phyloP scores from a whole-genome alignment of 2,888 invertebrate genomes.

The Sesia apiformis region DNA sequence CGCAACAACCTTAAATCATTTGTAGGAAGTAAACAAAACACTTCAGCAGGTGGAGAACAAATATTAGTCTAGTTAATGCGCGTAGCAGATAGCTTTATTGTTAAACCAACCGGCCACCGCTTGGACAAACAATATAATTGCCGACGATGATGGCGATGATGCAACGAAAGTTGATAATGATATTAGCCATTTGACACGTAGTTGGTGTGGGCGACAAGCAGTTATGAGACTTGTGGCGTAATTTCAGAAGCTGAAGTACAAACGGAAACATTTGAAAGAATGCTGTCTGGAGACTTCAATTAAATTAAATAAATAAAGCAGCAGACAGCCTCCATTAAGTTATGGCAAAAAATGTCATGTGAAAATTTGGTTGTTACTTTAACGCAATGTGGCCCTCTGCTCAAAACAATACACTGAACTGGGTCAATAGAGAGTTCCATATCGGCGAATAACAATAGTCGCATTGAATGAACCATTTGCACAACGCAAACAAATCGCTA shows the following conservation, averaged over 20 bases:
- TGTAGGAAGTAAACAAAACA: neutral
- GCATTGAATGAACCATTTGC: neutral
- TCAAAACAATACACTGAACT: conserved; percentile 32
- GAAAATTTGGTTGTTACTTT: too few species aligned
- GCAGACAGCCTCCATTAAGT: too few species aligned
- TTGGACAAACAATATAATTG: conserved; percentile 51
- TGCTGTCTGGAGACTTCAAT: too few species aligned
- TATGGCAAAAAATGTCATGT: too few species aligned
- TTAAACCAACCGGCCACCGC: conserved; percentile 42
- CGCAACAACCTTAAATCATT: neutral
- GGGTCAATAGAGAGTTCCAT: conserved; percentile 33
- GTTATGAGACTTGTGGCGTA: conserved; percentile 27
- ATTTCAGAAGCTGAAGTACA: conserved; percentile 39
- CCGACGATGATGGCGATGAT: conserved; percentile 46
- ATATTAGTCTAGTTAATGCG: conserved; percentile 44
- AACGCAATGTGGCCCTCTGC: neutral
- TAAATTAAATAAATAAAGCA: too few species aligned
- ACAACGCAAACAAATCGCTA: neutral
- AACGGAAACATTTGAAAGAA: too few species aligned
- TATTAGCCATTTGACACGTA: conserved; percentile 67
- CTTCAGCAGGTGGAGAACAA: conserved; percentile 18
- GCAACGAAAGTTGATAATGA: conserved; percentile 69
- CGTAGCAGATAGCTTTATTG: conserved; percentile 53
- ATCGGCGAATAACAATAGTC: neutral
- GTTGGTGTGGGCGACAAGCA: conserved; percentile 52